Conservation (phyloP, 2,113 vertebrate genomes). For the Heptranchias perlo region DNA sequence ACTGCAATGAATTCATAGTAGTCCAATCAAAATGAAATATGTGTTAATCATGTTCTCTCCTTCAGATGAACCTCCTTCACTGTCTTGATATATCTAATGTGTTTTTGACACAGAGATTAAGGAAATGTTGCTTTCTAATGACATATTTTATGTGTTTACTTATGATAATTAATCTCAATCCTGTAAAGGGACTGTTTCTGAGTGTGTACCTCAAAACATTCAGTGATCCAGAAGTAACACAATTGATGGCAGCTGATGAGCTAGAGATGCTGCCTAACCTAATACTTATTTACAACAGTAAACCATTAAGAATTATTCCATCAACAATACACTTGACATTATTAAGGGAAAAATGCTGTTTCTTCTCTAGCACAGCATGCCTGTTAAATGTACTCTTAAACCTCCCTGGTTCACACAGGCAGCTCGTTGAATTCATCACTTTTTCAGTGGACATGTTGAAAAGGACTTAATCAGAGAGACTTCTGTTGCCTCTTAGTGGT, state of each 20-base stretch:
- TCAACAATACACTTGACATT: neutral
- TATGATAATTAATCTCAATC: constrained; percentile 2
- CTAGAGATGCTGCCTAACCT: neutral
- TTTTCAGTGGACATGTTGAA: constrained; percentile 23
- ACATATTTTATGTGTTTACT: neutral
- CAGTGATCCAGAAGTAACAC: constrained; percentile 18
- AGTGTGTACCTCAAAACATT: neutral
- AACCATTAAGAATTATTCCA: constrained; percentile 28
- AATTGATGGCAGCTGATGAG: neutral
- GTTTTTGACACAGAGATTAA: neutral
- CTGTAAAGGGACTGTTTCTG: neutral
- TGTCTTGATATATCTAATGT: neutral
- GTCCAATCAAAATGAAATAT: neutral
- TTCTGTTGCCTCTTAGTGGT: constrained; percentile 36
- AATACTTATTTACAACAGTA: neutral
- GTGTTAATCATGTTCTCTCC: neutral
- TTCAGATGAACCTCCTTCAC: neutral
- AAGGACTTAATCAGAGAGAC: constrained; percentile 29
- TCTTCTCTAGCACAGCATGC: neutral
- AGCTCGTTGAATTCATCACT: constrained; percentile 24
- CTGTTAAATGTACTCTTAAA: neutral
- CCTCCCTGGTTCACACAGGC: constrained; percentile 11
- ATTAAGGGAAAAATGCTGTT: neutral
- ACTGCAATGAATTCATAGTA: neutral
- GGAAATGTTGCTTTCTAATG: no score